Conservation (phyloP, 1,140 invertebrate genomes). For the Apis laboriosa region DNA sequence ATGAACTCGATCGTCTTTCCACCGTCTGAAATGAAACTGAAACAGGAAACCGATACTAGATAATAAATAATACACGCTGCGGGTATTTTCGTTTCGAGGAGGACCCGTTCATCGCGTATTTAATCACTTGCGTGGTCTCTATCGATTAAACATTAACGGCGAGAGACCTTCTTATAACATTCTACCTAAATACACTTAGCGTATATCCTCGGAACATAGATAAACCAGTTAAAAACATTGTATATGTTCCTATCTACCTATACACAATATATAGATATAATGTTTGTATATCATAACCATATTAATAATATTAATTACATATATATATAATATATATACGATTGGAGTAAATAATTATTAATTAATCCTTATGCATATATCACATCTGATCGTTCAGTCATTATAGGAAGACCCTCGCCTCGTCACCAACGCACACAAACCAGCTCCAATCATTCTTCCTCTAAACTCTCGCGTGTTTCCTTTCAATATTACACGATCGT, state of each 20-base stretch:
- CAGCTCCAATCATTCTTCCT: conserved; percentile 43
- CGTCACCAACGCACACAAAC: conserved; percentile 66
- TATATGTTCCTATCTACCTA: conserved; percentile 77
- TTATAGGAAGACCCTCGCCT: conserved; percentile 81
- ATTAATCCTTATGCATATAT: conserved; percentile 80
- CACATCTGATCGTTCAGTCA: conserved; percentile 82
- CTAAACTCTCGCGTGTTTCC: conserved; percentile 9
- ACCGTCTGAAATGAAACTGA: not conserved
- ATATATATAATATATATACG: conserved; percentile 65
- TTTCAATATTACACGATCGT: conserved; percentile 19
- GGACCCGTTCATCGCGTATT: conserved; percentile 46
- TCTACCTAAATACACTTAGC: conserved; percentile 70
- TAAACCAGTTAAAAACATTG: conserved; percentile 79
- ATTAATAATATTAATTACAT: conserved; percentile 74
- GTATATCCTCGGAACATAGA: conserved; percentile 77
- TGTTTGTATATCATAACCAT: conserved; percentile 75
- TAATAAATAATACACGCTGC: not conserved
- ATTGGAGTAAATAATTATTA: conserved; percentile 76
- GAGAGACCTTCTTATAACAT: conserved; percentile 63
- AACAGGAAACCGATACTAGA: not conserved
- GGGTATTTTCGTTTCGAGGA: conserved; percentile 13
- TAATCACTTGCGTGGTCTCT: conserved; percentile 57
- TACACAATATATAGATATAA: conserved; percentile 77
- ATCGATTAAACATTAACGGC: conserved; percentile 68
- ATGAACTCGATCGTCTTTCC: not conserved